A percentile compares a stretch with the other conserved stretches of the same genome.
Evolutionary conservation across 1,140 invertebrate genomes (phyloP).

Genomic region (Saxidomus purpurata): DNA sequence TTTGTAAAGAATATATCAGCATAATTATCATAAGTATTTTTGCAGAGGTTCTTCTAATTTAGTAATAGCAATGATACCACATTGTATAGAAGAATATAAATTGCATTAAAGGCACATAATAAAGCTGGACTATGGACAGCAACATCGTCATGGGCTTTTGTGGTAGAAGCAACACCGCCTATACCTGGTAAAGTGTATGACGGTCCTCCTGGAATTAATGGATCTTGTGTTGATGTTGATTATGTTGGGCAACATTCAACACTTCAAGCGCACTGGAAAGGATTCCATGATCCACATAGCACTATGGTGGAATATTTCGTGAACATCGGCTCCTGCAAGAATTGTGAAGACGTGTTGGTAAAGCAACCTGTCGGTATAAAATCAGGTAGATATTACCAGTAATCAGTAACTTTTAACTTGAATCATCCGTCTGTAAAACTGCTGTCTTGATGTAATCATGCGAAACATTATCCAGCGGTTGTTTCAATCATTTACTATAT

Average conservation of each 20-base stretch:
- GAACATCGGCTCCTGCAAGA: constrained; percentile 65
- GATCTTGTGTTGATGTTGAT: constrained; percentile 17
- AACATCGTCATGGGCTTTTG: constrained; percentile 44
- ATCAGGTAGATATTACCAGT: too few relatives aligned
- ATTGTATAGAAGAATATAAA: too few relatives aligned
- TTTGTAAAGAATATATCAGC: too few relatives aligned
- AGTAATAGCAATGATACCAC: too few relatives aligned
- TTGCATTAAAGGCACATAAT: constrained; percentile 68
- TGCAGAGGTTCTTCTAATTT: too few relatives aligned
- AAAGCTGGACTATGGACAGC: constrained; percentile 58
- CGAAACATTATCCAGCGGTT: too few relatives aligned
- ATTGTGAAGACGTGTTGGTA: constrained; percentile 66
- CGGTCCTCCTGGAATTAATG: constrained; percentile 25
- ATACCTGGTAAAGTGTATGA: constrained; percentile 67
- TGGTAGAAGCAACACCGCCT: constrained; percentile 61
- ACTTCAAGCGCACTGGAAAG: constrained; percentile 60
- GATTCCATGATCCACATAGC: constrained; percentile 65
- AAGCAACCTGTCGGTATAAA: constrained; percentile 47
- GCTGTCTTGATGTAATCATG: too few relatives aligned
- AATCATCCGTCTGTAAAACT: too few relatives aligned
- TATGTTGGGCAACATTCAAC: background rate
- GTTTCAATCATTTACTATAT: too few relatives aligned
- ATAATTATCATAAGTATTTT: too few relatives aligned
- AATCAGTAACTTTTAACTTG: too few relatives aligned
- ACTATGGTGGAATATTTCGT: constrained; percentile 56